Conservation (phyloP, 2,888 invertebrate genomes). For the Apocheima hispidaria region DNA sequence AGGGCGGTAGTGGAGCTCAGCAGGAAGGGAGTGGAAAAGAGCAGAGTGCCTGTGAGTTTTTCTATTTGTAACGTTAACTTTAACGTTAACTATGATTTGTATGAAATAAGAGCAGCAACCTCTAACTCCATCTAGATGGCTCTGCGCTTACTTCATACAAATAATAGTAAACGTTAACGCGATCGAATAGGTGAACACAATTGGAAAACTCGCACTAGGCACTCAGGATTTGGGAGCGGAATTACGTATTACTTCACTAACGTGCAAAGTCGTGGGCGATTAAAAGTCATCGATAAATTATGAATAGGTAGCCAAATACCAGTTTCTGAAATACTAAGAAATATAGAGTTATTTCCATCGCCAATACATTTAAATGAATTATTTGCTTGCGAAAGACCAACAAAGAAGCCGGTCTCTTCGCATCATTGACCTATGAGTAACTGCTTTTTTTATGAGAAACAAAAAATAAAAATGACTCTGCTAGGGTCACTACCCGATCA, state of each 20-base stretch:
- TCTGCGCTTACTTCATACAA: no score
- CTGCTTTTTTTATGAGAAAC: conserved; percentile 38
- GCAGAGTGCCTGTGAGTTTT: no score
- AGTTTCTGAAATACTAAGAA: conserved; percentile 41
- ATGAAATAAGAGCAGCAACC: no score
- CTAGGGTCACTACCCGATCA: conserved; percentile 47
- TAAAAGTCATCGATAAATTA: not conserved
- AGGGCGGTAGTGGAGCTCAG: no score
- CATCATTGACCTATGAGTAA: conserved; percentile 81
- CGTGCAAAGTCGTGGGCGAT: not conserved
- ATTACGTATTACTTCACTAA: not conserved
- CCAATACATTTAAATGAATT: conserved; percentile 54
- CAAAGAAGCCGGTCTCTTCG: conserved; percentile 60
- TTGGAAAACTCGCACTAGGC: no score
- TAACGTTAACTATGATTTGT: no score
- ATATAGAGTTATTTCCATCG: conserved; percentile 49
- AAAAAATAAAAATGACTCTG: conserved; percentile 37
- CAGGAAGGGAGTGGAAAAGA: no score
- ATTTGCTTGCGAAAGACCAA: conserved; percentile 51
- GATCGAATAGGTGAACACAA: no score
- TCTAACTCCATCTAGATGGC: no score
- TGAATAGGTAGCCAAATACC: not conserved
- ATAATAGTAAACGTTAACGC: no score
- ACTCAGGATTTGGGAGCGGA: no score
- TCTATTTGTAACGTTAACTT: no score